phyloP scores from a whole-genome alignment of 2,888 invertebrate species.

The Muschampia plurimacula region DNA sequence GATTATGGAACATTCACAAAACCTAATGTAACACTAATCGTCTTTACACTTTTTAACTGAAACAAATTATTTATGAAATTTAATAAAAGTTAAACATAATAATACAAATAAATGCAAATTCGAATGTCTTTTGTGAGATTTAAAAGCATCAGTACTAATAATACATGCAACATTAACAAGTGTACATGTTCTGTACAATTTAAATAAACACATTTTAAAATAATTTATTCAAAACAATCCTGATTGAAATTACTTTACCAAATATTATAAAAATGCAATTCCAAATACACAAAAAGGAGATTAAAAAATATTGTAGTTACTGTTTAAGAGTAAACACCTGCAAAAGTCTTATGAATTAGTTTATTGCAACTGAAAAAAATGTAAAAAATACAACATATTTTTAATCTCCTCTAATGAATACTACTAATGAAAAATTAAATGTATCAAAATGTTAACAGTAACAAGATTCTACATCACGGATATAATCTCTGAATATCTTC shows the following conservation, averaged over 20 bases:
- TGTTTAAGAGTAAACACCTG: too few relatives aligned
- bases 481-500: slow-evolving; percentile 60
- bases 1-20: slow-evolving; percentile 76
- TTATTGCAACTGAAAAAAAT: not conserved
- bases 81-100: slow-evolving; percentile 15
- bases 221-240: slow-evolving; percentile 7
- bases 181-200: slow-evolving; percentile 56
- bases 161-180: slow-evolving; percentile 62
- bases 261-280: slow-evolving; percentile 29
- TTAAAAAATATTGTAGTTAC: slow-evolving; percentile 10
- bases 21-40: slow-evolving; percentile 57
- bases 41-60: slow-evolving; percentile 38
- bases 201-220: slow-evolving; percentile 30
- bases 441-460: slow-evolving; percentile 60
- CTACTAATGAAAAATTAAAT: slow-evolving; percentile 41
- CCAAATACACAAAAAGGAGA: slow-evolving; percentile 22
- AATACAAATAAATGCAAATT: slow-evolving; percentile 36
- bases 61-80: slow-evolving; percentile 12
- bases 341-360: not conserved
- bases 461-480: slow-evolving; percentile 53
- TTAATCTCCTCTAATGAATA: slow-evolving; percentile 27
- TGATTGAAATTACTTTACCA: not conserved
- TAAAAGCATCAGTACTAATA: slow-evolving; percentile 52
- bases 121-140: slow-evolving; percentile 17
- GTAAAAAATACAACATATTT: not conserved